Evolutionary conservation across 2,888 invertebrate species (phyloP).

Genomic region (Tholera decimalis): DNA sequence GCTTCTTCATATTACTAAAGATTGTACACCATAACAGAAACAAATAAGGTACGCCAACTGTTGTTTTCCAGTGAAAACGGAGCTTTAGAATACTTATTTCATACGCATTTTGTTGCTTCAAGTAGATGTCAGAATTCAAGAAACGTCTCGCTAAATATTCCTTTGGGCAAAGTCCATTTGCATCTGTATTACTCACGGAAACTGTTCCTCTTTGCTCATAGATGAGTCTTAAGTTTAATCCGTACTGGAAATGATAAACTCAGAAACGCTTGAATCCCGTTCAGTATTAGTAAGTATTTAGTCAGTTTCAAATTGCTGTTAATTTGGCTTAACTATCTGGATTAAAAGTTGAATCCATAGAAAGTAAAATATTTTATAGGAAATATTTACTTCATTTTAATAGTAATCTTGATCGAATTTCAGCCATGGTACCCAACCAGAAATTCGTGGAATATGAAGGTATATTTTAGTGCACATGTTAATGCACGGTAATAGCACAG

Average conservation of each 20-base stretch:
- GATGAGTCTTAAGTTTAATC: constrained; percentile 42
- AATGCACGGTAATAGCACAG: too few species aligned
- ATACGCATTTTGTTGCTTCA: constrained; percentile 47
- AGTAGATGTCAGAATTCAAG: constrained; percentile 62
- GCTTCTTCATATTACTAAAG: too few species aligned
- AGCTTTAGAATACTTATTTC: constrained; percentile 43
- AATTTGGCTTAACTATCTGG: too few species aligned
- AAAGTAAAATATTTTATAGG: too few species aligned
- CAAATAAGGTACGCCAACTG: too few species aligned
- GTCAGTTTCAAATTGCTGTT: not conserved
- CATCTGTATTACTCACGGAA: constrained; percentile 75
- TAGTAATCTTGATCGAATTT: too few species aligned
- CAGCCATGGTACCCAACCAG: too few species aligned
- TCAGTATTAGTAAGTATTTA: not conserved
- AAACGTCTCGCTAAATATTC: constrained; percentile 72
- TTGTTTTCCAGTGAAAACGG: not conserved
- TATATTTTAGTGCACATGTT: too few species aligned
- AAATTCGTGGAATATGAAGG: too few species aligned
- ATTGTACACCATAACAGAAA: too few species aligned
- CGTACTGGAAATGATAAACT: constrained; percentile 25
- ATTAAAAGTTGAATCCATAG: too few species aligned
- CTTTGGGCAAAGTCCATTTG: constrained; percentile 74
- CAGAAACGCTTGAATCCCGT: not conserved
- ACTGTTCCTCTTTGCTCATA: constrained; percentile 64
- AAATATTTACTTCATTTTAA: too few species aligned